phyloP scores from a whole-genome alignment of 2,888 invertebrate genomes.

The Spicauda simplicius region DNA sequence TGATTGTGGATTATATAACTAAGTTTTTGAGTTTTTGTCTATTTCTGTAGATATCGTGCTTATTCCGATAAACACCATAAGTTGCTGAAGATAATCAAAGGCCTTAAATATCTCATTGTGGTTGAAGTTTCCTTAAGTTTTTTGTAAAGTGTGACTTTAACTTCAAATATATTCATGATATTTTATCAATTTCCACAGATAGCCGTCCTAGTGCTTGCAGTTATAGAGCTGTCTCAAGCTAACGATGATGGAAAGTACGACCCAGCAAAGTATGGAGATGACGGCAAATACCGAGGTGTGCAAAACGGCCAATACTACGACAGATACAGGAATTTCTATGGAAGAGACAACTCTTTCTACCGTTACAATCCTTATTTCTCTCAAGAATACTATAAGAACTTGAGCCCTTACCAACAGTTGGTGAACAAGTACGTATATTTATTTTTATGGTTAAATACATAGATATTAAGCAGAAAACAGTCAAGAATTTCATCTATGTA shows the following conservation, averaged over 20 bases:
- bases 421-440: slow-evolving; percentile 40
- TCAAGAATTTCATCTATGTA: too few relatives aligned
- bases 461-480: too few relatives aligned
- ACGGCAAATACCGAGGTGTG: slow-evolving; percentile 52
- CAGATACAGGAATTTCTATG: slow-evolving; percentile 49
- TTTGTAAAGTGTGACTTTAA: too few relatives aligned
- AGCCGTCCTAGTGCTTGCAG: slow-evolving; percentile 37
- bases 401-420: slow-evolving; percentile 55
- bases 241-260: slow-evolving; percentile 78
- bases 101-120: too few relatives aligned
- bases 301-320: slow-evolving; percentile 57
- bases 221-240: slow-evolving; percentile 47
- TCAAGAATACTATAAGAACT: slow-evolving; percentile 56
- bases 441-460: too few relatives aligned
- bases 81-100: too few relatives aligned
- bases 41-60: too few relatives aligned
- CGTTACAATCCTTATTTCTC: slow-evolving; percentile 58
- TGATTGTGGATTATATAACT: too few relatives aligned
- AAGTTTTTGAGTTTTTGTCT: too few relatives aligned
- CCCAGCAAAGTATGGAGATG: slow-evolving; percentile 61
- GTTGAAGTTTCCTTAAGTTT: too few relatives aligned
- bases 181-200: slow-evolving; percentile 39
- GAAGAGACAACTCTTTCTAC: slow-evolving; percentile 56
- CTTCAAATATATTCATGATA: too few relatives aligned
- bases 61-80: too few relatives aligned